Percentiles rank a stretch among this genome's conserved stretches.
Evolutionary conservation across 2,888 invertebrate species (phyloP).

Genomic region (Sepiola atlantica): DNA sequence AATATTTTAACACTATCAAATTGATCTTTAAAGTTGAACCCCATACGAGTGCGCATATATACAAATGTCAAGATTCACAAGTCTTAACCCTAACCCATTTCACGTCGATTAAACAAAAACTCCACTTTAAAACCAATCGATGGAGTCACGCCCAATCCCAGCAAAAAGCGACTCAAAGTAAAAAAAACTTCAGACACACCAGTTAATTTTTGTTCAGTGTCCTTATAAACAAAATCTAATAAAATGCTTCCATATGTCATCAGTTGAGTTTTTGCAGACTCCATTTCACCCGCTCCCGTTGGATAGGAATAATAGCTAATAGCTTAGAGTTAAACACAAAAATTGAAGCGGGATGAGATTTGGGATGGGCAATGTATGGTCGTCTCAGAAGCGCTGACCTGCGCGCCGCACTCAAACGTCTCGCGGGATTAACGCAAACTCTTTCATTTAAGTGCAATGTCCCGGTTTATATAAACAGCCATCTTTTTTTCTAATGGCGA

Average conservation of each 20-base stretch:
- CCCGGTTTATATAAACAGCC: neutral
- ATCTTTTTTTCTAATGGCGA: neutral
- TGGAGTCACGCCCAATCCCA: neutral
- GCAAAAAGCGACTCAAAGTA: neutral
- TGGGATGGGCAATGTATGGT: neutral
- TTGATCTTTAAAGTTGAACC: neutral
- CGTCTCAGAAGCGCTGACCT: neutral
- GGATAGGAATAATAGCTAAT: no score
- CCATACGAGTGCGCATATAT: neutral
- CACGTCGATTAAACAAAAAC: neutral
- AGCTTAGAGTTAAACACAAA: no score
- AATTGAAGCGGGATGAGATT: no score
- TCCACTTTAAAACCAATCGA: neutral
- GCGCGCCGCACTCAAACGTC: neutral
- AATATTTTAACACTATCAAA: neutral
- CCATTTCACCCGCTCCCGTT: neutral
- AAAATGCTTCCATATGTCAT: slow-evolving; percentile 10
- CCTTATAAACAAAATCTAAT: neutral
- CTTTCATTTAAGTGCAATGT: neutral
- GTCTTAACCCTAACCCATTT: neutral
- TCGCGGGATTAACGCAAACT: neutral
- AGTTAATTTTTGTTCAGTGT: neutral
- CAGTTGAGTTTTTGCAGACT: neutral
- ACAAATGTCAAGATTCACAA: neutral
- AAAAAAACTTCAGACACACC: neutral